phyloP scores from a whole-genome alignment of 2,797 vertebrate genomes.

The Tenualosa ilisha region DNA sequence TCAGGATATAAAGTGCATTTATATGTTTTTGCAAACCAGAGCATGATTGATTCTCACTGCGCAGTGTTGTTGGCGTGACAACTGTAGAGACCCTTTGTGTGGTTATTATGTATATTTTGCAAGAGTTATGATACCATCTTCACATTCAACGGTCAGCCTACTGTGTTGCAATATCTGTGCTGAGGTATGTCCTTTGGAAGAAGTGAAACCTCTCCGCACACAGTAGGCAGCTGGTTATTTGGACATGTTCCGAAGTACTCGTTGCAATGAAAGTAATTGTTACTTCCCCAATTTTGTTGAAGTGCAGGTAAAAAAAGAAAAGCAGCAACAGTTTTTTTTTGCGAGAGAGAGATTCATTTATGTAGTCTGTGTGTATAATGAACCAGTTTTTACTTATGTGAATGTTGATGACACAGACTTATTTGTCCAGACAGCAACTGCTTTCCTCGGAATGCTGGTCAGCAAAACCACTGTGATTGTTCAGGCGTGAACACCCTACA shows the following conservation, averaged over 20 bases:
- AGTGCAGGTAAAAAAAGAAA: constrained; percentile 35
- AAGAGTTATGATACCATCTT: constrained; percentile 51
- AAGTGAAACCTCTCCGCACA: constrained; percentile 77
- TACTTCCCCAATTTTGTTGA: constrained; percentile 72
- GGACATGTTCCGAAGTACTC: constrained; percentile 68
- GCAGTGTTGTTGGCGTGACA: neutral
- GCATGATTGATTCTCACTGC: constrained; percentile 32
- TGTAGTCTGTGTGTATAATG: neutral
- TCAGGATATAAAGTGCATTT: neutral
- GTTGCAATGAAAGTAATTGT: constrained; percentile 74
- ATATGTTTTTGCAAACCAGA: neutral
- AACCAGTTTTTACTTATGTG: neutral
- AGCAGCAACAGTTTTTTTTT: neutral
- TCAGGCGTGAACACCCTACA: constrained; percentile 85
- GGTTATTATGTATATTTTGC: constrained; percentile 55
- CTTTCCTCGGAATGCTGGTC: constrained; percentile 73
- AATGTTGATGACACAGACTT: neutral
- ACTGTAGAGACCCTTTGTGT: constrained; percentile 35
- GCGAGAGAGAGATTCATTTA: neutral
- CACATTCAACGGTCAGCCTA: constrained; percentile 55
- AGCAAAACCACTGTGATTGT: constrained; percentile 80
- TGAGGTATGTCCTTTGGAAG: constrained; percentile 67
- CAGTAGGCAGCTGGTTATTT: constrained; percentile 73
- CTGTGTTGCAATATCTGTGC: constrained; percentile 75
- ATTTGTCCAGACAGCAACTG: constrained; percentile 40